Conservation (phyloP, 2,113 vertebrate genomes). For the Pteruthius melanotis region DNA sequence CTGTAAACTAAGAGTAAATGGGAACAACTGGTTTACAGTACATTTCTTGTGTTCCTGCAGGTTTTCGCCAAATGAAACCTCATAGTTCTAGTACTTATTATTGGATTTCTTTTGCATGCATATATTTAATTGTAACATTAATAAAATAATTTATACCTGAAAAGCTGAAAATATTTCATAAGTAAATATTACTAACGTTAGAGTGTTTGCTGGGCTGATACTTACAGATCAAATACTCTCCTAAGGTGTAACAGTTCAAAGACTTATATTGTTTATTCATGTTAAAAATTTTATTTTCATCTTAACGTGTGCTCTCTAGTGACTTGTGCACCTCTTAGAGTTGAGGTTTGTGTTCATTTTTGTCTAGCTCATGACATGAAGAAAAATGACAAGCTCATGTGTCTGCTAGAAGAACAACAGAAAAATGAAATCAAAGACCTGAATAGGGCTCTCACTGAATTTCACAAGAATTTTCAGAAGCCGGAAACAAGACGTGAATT, state of each 20-base stretch:
- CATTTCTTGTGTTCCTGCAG: neutral
- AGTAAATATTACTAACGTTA: neutral
- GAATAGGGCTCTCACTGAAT: conserved; percentile 67
- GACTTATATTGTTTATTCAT: neutral
- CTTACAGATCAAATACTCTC: neutral
- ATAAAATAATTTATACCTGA: neutral
- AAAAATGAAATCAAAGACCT: conserved; percentile 58
- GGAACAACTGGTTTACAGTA: neutral
- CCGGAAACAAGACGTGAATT: conserved; percentile 75
- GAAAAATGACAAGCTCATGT: conserved; percentile 66
- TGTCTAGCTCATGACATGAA: conserved; percentile 73
- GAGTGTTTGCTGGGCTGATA: neutral
- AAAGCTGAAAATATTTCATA: neutral
- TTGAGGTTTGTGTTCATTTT: neutral
- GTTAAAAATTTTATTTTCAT: neutral
- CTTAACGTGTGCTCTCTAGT: neutral
- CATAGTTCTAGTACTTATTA: neutral
- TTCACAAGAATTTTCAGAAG: conserved; percentile 76
- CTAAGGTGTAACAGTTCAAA: neutral
- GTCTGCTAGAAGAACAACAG: conserved; percentile 70
- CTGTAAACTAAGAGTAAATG: neutral
- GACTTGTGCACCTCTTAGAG: neutral
- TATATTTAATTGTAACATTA: neutral
- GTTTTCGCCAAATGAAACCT: neutral
- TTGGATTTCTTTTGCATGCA: neutral